These are phyloP conservation scores for Philotrypesis tridentata DNA, from an alignment of 1,140 invertebrate genomes.

Conservation along the genomic window DNA sequence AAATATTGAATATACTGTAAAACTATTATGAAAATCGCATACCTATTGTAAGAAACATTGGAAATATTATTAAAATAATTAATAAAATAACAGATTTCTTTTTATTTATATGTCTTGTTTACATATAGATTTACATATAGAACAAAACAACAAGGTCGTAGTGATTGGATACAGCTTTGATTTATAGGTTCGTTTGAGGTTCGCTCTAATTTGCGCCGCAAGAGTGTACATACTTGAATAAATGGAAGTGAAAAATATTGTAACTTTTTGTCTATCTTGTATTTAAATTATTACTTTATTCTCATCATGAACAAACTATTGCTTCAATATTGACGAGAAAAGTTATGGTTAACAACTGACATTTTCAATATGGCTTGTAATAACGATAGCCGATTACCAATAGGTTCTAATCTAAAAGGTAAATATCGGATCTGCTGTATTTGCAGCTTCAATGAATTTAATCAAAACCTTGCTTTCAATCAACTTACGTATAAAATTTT, in stretches of 20 bases:
- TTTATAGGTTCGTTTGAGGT: not conserved
- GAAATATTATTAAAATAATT: slow-evolving; percentile 58
- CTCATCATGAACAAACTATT: not conserved
- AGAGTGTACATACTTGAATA: not conserved
- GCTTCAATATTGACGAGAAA: not conserved
- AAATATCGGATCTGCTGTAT: slow-evolving; percentile 19
- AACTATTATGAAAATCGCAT: slow-evolving; percentile 47
- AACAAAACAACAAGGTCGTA: slow-evolving; percentile 14
- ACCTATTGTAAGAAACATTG: slow-evolving; percentile 58
- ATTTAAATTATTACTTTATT: not conserved
- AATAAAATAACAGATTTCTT: slow-evolving; percentile 39
- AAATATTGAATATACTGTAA: slow-evolving; percentile 61
- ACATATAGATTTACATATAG: slow-evolving; percentile 22
- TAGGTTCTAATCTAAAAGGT: slow-evolving; percentile 59
- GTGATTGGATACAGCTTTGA: not conserved
- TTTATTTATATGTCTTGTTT: too few species aligned
- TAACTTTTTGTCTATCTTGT: not conserved
- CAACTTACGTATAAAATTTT: not conserved
- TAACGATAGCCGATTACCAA: slow-evolving; percentile 50
- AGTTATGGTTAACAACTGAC: slow-evolving; percentile 5
- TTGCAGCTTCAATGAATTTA: not conserved
- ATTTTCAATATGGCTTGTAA: slow-evolving; percentile 56
- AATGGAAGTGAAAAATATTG: not conserved
- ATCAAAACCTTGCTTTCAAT: not conserved
- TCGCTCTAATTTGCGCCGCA: not conserved